Percentiles rank a stretch among this genome's conserved stretches.
phyloP scores from a whole-genome alignment of 2,797 vertebrate genomes.

The Sebastes minor region DNA sequence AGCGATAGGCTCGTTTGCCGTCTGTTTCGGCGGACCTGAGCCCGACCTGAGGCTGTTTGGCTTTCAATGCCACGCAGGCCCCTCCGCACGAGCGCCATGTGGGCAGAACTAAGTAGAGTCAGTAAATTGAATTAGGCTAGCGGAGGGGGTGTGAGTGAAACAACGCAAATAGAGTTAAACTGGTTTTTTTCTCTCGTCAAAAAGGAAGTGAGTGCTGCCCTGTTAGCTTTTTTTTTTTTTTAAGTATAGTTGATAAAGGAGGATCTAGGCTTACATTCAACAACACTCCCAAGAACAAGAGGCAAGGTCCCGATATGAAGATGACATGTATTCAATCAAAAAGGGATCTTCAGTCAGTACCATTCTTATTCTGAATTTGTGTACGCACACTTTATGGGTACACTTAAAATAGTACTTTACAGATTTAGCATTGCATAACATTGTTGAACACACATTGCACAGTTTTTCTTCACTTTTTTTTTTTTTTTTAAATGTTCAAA shows the following conservation, averaged over 20 bases:
- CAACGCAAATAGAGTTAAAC: neutral
- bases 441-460: neutral
- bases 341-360: neutral
- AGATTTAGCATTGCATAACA: neutral
- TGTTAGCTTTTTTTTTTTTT: neutral
- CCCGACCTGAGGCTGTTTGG: slow-evolving; percentile 44
- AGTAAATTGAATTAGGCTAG: slow-evolving; percentile 57
- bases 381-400: neutral
- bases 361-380: neutral
- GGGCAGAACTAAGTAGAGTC: slow-evolving; percentile 56
- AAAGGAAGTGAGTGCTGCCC: slow-evolving; percentile 6
- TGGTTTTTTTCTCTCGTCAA: neutral
- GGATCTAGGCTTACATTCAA: neutral
- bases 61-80: slow-evolving; percentile 44
- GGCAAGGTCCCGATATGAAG: neutral
- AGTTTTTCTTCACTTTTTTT: neutral
- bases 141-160: slow-evolving; percentile 26
- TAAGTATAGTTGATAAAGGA: neutral
- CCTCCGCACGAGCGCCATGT: slow-evolving; percentile 41
- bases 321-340: neutral
- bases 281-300: neutral
- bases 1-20: slow-evolving; percentile 1
- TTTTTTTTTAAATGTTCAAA: no score
- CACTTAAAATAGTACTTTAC: neutral
- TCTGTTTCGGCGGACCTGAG: neutral